Conservation (phyloP, 1,140 invertebrate genomes). For the Penaeus chinensis region DNA sequence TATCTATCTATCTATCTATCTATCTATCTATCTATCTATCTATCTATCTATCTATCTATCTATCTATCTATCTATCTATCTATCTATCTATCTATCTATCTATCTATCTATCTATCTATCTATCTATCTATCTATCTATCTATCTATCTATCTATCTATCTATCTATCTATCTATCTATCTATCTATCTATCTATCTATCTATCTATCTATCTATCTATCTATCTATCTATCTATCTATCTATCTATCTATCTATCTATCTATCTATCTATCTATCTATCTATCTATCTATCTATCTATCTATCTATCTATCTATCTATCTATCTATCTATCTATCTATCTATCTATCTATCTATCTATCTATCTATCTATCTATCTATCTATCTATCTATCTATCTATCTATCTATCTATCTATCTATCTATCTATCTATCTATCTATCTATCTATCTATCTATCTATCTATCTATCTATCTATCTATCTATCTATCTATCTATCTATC, state of each 20-base stretch:
- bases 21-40: not conserved
- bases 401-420: too few species aligned
- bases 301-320: too few species aligned
- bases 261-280: not conserved
- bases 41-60: not conserved
- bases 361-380: not conserved
- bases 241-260: not conserved
- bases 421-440: not conserved
- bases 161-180: too few species aligned
- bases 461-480: not conserved
- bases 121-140: not conserved
- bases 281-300: not conserved
- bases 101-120: too few species aligned
- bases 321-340: too few species aligned
- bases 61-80: too few species aligned
- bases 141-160: not conserved
- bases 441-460: not conserved
- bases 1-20: not conserved
- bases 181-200: not conserved
- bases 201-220: not conserved
- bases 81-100: too few species aligned
- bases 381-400: not conserved
- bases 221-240: not conserved
- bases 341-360: too few species aligned
- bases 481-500: too few species aligned